Base-by-base conservation (phyloP, 2,113 vertebrate species). In the Boleophthalmus pectinirostris region DNA sequence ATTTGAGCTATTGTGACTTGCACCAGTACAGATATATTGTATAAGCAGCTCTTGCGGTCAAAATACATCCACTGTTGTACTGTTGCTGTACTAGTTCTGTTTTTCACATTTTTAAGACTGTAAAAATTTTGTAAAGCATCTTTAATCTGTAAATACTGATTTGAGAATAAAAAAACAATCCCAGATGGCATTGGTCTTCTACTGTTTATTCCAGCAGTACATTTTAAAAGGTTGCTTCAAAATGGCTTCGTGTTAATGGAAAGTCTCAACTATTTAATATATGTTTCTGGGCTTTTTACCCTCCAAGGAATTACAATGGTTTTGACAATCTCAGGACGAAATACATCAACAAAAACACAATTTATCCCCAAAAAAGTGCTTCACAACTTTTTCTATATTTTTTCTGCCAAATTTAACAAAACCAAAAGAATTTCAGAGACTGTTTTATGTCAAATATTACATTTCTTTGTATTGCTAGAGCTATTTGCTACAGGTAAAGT, bases 401-500 rank as follows among this genome's bases (percentile, higher is more conserved):
- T 72, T 71, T 68, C 43, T 29, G 60, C 35, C 9, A 51, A 13
- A 72, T 57, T 64, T 3, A 16, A 16, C n/a, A 21, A 65, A 25
- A 29, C 6, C 14, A 58, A 29, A 47, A n/a, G 43, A 13, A 56
- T 33, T 54, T 25, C 35, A 14, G 46, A 74, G 69, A 47, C 9
- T 0, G 24, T 54, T 68, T 15, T 73, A 56, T 18, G 33, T 56
- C 33, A 47, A 20, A 35, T 10, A 61, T 49, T 38, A 43, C 0
- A 10, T 46, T 24, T 21, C 3, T 25, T 58, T 25, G 43, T 76
- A 79, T 73, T 73, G 73, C 81, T 69, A 72, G n/a, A 64, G 79
- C 66, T 73, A 70, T 21, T 33, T 70, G 77, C 85, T 86, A 82
- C 76, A 82, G 63, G 14, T 66, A 33, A n/a, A 60, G 61, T 8